phyloP scores from a whole-genome alignment of 2,113 vertebrate genomes.

The Pelecanus crispus region DNA sequence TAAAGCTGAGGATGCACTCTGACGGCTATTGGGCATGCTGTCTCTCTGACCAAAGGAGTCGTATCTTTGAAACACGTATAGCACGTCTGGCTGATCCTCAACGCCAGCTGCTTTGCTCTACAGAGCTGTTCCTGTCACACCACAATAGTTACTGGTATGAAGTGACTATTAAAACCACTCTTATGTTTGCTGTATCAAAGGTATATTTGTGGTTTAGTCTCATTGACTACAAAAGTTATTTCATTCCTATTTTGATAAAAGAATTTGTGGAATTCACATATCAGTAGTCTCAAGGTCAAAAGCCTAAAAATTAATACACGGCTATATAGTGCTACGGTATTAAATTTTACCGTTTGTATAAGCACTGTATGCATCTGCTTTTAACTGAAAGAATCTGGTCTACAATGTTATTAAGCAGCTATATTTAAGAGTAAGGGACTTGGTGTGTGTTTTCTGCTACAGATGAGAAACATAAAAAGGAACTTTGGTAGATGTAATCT shows the following conservation, averaged over 20 bases:
- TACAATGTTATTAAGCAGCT: background rate
- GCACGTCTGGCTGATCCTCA: background rate
- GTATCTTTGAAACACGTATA: accelerated
- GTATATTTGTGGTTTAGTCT: background rate
- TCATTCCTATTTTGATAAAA: background rate
- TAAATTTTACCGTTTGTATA: background rate
- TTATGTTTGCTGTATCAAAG: background rate
- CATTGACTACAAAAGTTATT: background rate
- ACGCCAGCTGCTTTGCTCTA: background rate
- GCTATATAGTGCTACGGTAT: background rate
- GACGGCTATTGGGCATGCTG: background rate
- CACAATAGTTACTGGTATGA: background rate
- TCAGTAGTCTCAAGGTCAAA: background rate
- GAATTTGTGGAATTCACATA: background rate
- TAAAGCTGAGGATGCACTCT: background rate
- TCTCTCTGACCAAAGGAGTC: background rate
- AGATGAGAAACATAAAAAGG: background rate
- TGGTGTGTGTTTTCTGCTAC: background rate
- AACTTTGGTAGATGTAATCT: background rate
- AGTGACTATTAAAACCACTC: background rate
- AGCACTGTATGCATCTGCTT: background rate
- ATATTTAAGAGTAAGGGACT: background rate
- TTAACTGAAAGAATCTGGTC: background rate
- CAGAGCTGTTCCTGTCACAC: background rate
- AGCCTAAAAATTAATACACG: background rate